Evolutionary conservation across 2,797 vertebrate genomes (phyloP).

Genomic region (Garrulus glandarius): DNA sequence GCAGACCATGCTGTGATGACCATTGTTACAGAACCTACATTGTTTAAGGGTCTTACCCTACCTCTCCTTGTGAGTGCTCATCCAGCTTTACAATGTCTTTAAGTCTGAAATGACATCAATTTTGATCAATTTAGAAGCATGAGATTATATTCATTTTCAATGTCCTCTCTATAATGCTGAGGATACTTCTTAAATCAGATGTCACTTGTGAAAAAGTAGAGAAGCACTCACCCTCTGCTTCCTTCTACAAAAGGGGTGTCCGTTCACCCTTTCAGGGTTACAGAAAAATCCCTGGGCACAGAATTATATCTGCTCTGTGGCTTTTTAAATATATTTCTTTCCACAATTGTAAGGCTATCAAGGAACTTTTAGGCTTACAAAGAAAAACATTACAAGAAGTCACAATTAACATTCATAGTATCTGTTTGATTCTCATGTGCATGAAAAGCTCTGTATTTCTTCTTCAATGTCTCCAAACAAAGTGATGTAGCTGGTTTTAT

Average conservation of each 20-base stretch:
- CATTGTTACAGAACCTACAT: background rate
- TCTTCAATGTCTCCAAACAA: conserved; percentile 1
- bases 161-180: background rate
- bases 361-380: background rate
- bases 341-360: background rate
- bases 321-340: background rate
- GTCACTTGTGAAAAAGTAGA: background rate
- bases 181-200: background rate
- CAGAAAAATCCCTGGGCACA: background rate
- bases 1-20: background rate
- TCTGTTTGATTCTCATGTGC: background rate
- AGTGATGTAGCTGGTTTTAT: background rate
- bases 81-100: background rate
- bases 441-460: background rate
- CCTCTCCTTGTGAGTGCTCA: background rate
- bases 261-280: background rate
- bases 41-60: background rate
- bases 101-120: background rate
- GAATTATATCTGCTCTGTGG: background rate
- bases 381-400: background rate
- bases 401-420: background rate
- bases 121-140: background rate
- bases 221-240: background rate
- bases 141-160: background rate
- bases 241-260: background rate